Evolutionary conservation across 23 tunicate species (phyloP), one percentile per base, ranked within the genome.

Genomic region (Diplosoma virens): DNA sequence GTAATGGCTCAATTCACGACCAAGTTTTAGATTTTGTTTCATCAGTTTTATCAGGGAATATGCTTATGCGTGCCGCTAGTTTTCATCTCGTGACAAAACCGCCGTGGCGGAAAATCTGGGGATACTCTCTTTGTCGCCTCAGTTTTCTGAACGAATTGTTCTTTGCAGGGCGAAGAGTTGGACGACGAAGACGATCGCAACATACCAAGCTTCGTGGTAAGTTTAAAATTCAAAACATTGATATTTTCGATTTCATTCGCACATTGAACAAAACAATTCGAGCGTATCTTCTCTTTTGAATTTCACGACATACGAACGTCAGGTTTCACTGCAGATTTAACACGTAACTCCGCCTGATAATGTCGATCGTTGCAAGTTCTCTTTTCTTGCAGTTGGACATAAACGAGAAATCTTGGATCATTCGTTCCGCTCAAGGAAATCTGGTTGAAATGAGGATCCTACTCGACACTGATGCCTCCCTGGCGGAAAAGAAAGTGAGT

Each of bases 361-460:
- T 45, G 16, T 45, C 16, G 14, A 45, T n/a, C n/a, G n/a, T n/a
- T n/a, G n/a, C n/a, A n/a, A n/a, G n/a, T n/a, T n/a, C n/a, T n/a
- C n/a, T 1, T 31, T 16, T 5, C 29, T 30, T 67, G 50, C 61
- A 84, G 79, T 55, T 68, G 85, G 85, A 78, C 55, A 66, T 67
- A 21, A 59, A 79, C 45, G 97, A 90, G 28, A 90, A 90, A 59
- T 75, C 46, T 28, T 90, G 97, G 97, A 59, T 84, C 0, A 25
- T 90, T n/a, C 74, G 58, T 25, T 73, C 79, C 1, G 77, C 78
- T 26, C 78, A 76, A 55, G 90, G 86, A 5, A 71, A 79, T 70
- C 66, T 90, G 82, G 79, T 90, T 14, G 97, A 80, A 25, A 73
- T 90, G 75, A 54, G 97, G 33, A 90, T 86, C 32, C 76, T 90